Evolutionary conservation across 2,113 vertebrate species (phyloP).

Genomic region (Otocyon megalotis): DNA sequence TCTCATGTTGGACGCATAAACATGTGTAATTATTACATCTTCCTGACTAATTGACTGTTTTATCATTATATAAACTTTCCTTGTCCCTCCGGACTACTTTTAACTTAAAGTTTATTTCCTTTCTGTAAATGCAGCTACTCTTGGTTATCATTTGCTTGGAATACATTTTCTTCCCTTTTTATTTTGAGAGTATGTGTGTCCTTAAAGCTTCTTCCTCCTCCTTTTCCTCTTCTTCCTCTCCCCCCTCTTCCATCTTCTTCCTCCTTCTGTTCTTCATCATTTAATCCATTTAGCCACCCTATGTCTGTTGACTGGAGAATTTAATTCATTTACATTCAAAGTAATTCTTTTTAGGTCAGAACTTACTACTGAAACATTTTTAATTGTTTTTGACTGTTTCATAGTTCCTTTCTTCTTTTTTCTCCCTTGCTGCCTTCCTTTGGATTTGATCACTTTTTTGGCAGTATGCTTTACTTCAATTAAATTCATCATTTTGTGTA

Average conservation of each 20-base stretch:
- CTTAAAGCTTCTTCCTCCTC: neutral
- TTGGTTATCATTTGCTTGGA: neutral
- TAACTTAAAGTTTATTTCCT: neutral
- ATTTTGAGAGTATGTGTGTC: neutral
- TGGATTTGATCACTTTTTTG: neutral
- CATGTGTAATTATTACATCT: neutral
- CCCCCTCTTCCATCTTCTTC: neutral
- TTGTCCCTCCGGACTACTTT: neutral
- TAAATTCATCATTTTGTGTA: neutral
- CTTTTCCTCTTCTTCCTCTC: neutral
- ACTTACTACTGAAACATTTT: neutral
- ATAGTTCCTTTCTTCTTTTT: neutral
- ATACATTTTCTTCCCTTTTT: neutral
- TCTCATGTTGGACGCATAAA: neutral
- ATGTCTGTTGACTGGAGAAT: neutral
- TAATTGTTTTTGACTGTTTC: neutral
- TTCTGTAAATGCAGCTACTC: neutral
- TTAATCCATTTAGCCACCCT: neutral
- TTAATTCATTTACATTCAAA: neutral
- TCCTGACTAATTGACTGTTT: neutral
- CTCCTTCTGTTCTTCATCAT: neutral
- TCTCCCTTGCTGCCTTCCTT: neutral
- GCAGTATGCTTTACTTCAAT: neutral
- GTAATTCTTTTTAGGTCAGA: neutral
- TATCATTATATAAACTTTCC: neutral